Percentiles rank a stretch among this genome's conserved stretches.
Evolutionary conservation across 2,888 invertebrate genomes (phyloP).

Genomic region (Drosophila monieri): DNA sequence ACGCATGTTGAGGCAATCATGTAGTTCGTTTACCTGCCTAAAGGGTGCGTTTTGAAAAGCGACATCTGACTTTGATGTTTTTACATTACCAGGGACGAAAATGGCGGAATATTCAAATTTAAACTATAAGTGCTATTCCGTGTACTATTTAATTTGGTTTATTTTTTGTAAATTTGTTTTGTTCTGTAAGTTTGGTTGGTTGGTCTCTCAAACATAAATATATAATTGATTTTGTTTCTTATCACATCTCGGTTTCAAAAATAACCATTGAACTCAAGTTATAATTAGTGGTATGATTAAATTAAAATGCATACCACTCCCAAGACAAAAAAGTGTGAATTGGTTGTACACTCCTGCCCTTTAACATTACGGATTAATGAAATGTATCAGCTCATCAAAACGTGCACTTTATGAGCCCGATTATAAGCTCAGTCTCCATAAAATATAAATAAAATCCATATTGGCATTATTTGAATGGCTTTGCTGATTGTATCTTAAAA

Average conservation of each 20-base stretch:
- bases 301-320: constrained; percentile 11
- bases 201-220: too few species aligned
- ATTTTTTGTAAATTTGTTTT: too few species aligned
- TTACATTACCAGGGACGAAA: not conserved
- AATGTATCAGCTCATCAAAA: constrained; percentile 38
- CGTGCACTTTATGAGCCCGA: constrained; percentile 35
- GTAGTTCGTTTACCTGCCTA: not conserved
- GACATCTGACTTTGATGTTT: not conserved
- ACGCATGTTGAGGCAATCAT: not conserved
- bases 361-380: constrained; percentile 9
- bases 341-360: constrained; percentile 19
- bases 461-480: constrained; percentile 25
- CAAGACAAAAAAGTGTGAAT: constrained; percentile 13
- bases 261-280: too few species aligned
- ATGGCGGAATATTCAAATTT: not conserved
- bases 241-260: not conserved
- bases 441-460: constrained; percentile 39
- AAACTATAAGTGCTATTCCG: too few species aligned
- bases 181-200: too few species aligned
- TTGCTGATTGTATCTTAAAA: constrained; percentile 33
- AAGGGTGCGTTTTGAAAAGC: not conserved
- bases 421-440: constrained; percentile 28
- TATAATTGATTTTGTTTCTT: too few species aligned
- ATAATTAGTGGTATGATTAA: too few species aligned
- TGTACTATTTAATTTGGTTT: too few species aligned